Evolutionary conservation across 2,113 vertebrate species (phyloP).

Genomic region (Fulica atra): DNA sequence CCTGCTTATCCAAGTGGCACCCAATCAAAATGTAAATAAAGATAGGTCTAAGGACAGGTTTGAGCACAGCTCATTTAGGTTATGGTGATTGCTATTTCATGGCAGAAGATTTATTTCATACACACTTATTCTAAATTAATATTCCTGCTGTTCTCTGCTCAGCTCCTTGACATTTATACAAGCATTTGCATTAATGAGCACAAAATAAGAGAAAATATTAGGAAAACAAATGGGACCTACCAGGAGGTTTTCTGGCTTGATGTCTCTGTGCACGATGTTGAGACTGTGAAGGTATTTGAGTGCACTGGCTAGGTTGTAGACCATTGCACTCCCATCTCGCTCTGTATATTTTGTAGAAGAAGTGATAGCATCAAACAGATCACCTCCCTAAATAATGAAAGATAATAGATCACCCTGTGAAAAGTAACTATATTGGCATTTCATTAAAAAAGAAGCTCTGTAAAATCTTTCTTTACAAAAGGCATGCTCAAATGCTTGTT

Average conservation of each 20-base stretch:
- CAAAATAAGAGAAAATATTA: background rate
- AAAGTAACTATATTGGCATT: background rate
- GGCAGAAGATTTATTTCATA: background rate
- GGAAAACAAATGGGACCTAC: constrained; percentile 67
- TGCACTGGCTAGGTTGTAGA: constrained; percentile 90
- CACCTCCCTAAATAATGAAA: constrained; percentile 84
- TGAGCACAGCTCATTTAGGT: background rate
- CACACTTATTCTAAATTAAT: background rate
- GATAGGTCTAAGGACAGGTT: background rate
- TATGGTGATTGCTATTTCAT: background rate
- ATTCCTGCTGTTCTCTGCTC: background rate
- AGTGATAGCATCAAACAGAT: constrained; percentile 96
- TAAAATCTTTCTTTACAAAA: background rate
- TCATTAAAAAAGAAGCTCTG: fast-evolving
- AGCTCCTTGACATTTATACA: background rate
- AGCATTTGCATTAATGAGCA: background rate
- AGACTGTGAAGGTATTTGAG: constrained; percentile 92
- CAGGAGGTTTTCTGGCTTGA: constrained; percentile 97
- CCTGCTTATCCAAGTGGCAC: background rate
- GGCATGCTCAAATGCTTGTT: background rate
- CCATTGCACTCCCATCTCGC: constrained; percentile 91
- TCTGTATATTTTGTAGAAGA: constrained; percentile 97
- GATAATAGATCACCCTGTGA: background rate
- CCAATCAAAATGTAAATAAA: constrained; percentile 51
- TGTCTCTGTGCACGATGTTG: constrained; percentile 94